These are phyloP conservation scores for Scophthalmus maximus DNA, from an alignment of 2,113 vertebrate genomes.

Conservation along the genomic window DNA sequence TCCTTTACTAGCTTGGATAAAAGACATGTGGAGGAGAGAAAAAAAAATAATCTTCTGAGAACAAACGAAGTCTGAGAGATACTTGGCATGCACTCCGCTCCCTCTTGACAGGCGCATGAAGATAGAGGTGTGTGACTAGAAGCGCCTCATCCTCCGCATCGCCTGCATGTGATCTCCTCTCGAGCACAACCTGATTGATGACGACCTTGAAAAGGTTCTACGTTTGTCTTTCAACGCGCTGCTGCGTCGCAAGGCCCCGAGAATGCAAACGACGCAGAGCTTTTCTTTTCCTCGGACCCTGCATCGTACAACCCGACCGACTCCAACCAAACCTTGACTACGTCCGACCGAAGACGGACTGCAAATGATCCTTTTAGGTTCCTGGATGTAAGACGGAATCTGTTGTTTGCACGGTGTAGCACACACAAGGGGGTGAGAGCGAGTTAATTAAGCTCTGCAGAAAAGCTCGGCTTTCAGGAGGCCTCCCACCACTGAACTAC, in stretches of 20 bases:
- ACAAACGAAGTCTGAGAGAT: constrained; percentile 49
- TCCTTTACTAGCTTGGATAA: constrained; percentile 28
- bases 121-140: constrained; percentile 33
- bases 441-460: not conserved
- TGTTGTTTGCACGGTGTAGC: not conserved
- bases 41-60: constrained; percentile 10
- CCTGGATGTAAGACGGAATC: not conserved
- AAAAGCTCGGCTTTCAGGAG: no score
- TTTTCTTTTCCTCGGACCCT: not conserved
- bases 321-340: no score
- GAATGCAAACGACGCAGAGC: constrained; percentile 10
- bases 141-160: constrained; percentile 37
- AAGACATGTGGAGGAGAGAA: constrained; percentile 9
- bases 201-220: constrained; percentile 59
- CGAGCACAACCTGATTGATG: constrained; percentile 34
- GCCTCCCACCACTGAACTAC: not conserved
- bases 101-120: constrained; percentile 19
- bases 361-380: no score
- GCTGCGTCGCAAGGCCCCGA: constrained; percentile 13
- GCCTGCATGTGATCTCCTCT: constrained; percentile 42
- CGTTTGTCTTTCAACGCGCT: constrained; percentile 23
- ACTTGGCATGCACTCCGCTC: constrained; percentile 8
- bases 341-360: not conserved
- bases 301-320: not conserved
- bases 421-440: not conserved